Evolutionary conservation across 2,113 vertebrate species (phyloP).

Genomic region (Orycteropus afer): DNA sequence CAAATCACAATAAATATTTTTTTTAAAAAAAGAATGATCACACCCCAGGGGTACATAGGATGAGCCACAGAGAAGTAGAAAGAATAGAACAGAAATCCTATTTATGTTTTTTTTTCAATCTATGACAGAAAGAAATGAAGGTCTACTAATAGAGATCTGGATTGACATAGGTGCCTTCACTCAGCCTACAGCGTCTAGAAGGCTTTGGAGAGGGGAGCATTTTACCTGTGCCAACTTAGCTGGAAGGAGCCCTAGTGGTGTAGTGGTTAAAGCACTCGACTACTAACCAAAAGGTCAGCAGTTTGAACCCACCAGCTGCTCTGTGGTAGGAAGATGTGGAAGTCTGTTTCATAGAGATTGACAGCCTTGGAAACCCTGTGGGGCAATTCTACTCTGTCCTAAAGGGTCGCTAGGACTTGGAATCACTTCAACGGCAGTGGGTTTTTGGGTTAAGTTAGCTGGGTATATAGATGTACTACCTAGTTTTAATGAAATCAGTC

Average conservation of each 20-base stretch:
- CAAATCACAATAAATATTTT: no score
- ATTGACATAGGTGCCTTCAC: neutral
- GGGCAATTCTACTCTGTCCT: neutral
- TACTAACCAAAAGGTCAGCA: no score
- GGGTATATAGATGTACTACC: neutral
- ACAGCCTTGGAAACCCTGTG: neutral
- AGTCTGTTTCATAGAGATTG: no score
- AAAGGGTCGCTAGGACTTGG: neutral
- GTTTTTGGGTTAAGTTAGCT: neutral
- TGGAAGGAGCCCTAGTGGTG: no score
- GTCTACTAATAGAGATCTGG: neutral
- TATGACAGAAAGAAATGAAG: neutral
- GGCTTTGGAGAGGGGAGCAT: neutral
- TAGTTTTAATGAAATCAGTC: slow-evolving; percentile 19
- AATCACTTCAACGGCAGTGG: neutral
- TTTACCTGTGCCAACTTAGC: neutral
- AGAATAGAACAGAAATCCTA: neutral
- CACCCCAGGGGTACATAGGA: neutral
- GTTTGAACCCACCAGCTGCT: no score
- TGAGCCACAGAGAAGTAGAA: neutral
- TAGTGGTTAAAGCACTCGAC: no score
- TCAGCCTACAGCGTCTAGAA: neutral
- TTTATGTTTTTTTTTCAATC: neutral
- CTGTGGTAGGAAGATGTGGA: no score
- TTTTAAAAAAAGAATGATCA: neutral